A percentile compares a stretch with the other conserved stretches of the same genome.
Evolutionary conservation across 1,140 invertebrate genomes (phyloP).

Genomic region (Catajapyx aquilonaris): DNA sequence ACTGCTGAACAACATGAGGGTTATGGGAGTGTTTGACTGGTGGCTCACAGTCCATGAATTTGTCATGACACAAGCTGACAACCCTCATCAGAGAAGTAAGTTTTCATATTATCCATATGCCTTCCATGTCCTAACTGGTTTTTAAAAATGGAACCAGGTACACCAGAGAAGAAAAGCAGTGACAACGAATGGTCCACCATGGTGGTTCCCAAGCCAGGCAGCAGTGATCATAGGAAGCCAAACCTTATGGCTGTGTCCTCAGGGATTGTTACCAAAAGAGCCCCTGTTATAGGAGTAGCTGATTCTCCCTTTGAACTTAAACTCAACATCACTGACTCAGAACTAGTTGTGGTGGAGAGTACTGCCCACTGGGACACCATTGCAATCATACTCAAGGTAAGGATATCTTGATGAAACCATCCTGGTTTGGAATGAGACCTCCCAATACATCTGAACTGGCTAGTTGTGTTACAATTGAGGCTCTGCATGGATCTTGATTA

Average conservation of each 20-base stretch:
- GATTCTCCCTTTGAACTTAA: constrained; percentile 55
- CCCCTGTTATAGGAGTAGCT: constrained; percentile 18
- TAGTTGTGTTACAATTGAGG: too few species aligned
- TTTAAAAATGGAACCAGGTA: too few species aligned
- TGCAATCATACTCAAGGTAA: constrained; percentile 76
- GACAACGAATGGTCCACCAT: too few species aligned
- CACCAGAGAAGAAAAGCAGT: too few species aligned
- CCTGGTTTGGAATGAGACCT: too few species aligned
- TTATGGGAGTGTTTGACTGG: constrained; percentile 88
- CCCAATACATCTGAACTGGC: too few species aligned
- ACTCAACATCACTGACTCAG: constrained; percentile 85
- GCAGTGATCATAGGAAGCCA: too few species aligned
- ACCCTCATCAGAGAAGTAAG: neutral
- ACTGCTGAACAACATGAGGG: constrained; percentile 81
- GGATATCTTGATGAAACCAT: too few species aligned
- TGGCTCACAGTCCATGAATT: constrained; percentile 69
- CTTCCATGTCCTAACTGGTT: too few species aligned
- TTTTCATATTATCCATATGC: too few species aligned
- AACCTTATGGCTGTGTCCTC: constrained; percentile 17
- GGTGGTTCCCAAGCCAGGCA: too few species aligned
- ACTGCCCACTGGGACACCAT: constrained; percentile 69
- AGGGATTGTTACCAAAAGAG: constrained; percentile 24
- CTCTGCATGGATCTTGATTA: too few species aligned
- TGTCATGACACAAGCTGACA: constrained; percentile 25
- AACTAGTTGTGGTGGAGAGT: constrained; percentile 84